A percentile compares a stretch with the other conserved stretches of the same genome.
phyloP scores from a whole-genome alignment of 2,113 vertebrate genomes.

The Osmerus mordax region DNA sequence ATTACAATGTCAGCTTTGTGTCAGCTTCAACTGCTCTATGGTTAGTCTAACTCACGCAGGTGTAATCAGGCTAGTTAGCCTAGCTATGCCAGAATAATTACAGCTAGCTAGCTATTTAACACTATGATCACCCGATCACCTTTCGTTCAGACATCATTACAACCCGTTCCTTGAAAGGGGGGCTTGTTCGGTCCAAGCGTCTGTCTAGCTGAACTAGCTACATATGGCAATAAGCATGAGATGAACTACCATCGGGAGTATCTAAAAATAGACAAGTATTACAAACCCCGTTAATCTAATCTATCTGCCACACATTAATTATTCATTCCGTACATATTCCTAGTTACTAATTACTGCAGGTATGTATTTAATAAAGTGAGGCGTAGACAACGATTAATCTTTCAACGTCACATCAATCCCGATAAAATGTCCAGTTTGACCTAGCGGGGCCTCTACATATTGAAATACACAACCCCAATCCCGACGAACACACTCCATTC shows the following conservation, averaged over 20 bases:
- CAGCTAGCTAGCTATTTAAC: too few relatives aligned
- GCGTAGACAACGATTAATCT: background rate
- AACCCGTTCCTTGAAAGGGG: too few relatives aligned
- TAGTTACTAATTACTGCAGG: too few relatives aligned
- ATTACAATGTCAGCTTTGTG: too few relatives aligned
- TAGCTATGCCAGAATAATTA: too few relatives aligned
- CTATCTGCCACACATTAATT: background rate
- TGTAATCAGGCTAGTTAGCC: too few relatives aligned
- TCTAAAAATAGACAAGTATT: slow-evolving; percentile 85
- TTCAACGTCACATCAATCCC: background rate
- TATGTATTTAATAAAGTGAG: slow-evolving; percentile 59
- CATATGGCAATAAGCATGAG: slow-evolving; percentile 57
- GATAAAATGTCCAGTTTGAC: slow-evolving; percentile 46
- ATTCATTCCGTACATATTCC: too few relatives aligned
- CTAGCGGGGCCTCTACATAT: slow-evolving; percentile 28
- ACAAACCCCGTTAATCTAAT: slow-evolving; percentile 51
- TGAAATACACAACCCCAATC: background rate
- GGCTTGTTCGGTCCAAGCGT: slow-evolving; percentile 52
- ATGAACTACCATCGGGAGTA: slow-evolving; percentile 60
- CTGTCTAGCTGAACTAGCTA: slow-evolving; percentile 51
- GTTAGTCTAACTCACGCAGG: too few relatives aligned
- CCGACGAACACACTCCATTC: background rate
- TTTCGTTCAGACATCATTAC: too few relatives aligned
- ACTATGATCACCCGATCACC: too few relatives aligned
- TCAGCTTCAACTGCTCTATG: too few relatives aligned